Evolutionary conservation across 2,113 vertebrate species (phyloP), one percentile per base, ranked within the genome.

Genomic region (Baryphthengus martii): DNA sequence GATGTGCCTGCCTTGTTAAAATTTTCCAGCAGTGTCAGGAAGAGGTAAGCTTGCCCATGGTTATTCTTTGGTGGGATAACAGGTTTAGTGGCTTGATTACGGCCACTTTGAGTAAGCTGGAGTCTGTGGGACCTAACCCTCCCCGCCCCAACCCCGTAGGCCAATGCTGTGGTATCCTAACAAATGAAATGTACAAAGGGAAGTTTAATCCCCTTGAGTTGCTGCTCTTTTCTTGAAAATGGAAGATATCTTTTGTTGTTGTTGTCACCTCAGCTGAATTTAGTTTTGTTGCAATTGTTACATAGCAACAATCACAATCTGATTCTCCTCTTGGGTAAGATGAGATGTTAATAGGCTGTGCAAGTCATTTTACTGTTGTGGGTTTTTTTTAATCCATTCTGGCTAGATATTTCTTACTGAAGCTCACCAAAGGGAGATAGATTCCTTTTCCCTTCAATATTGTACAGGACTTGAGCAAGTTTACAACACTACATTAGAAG

Each of bases 71-170:
- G 29, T 67, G 26, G 3, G 5, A 52, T 59, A 17, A 90, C 23
- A 63, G 72, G 29, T 44, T 63, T 31, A 63, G 23, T 71, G 79
- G 45, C 40, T 72, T 61, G 25, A 8, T 88, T 85, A 21, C 62
- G 73, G 25, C n/a, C 4, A 4, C n/a, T 70, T 53, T 16, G 26
- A 65, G 12, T 73, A 58, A 35, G 4, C 35, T 70, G 47, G 9
- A 55, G 42, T 67, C 29, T 74, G 33, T 26, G 9, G 11, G 17
- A 63, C 28, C 6, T 21, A 47, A 76, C 14, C 9, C 13, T 5
- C 5, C 7, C 2, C 0, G 5, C 19, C 8, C 3, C 1, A n/a
- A n/a, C 4, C 19, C 33, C 33, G 4, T 23, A 55, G 26, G 19
- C 9, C 21, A 40, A 3, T 73, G 12, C 45, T 78, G 24, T 58